A percentile compares a stretch with the other conserved stretches of the same genome.
Evolutionary conservation across 2,888 invertebrate genomes (phyloP).

Genomic region (Unio pictorum): DNA sequence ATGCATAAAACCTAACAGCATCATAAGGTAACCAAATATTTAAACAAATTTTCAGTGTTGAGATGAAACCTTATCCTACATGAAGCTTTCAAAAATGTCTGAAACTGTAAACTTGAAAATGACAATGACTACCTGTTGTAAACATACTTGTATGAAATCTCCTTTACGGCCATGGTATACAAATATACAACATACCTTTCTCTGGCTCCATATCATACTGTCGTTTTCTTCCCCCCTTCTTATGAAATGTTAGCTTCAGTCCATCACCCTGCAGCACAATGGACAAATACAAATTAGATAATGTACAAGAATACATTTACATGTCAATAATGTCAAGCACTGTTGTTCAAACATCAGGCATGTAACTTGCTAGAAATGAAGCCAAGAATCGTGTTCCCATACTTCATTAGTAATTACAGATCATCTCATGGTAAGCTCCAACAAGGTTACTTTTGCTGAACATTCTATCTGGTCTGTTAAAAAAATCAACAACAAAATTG

Average conservation of each 20-base stretch:
- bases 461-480: too few relatives aligned
- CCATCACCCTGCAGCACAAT: constrained; percentile 60
- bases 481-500: too few relatives aligned
- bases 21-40: background rate
- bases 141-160: background rate
- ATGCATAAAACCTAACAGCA: constrained; percentile 4
- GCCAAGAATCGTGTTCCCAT: background rate
- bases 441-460: too few relatives aligned
- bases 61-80: too few relatives aligned
- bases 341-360: constrained; percentile 1
- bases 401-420: too few relatives aligned
- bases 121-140: too few relatives aligned
- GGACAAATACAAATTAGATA: constrained; percentile 1
- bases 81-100: too few relatives aligned
- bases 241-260: constrained; percentile 72
- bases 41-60: too few relatives aligned
- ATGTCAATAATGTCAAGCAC: background rate
- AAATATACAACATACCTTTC: constrained; percentile 22
- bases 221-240: constrained; percentile 88
- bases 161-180: background rate
- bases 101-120: too few relatives aligned
- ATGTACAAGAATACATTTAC: background rate
- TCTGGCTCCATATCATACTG: constrained; percentile 25
- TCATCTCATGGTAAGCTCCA: too few relatives aligned
- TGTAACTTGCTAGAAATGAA: constrained; percentile 7